Evolutionary conservation across 2,797 vertebrate genomes (phyloP).

Genomic region (Enteromius treurensis): DNA sequence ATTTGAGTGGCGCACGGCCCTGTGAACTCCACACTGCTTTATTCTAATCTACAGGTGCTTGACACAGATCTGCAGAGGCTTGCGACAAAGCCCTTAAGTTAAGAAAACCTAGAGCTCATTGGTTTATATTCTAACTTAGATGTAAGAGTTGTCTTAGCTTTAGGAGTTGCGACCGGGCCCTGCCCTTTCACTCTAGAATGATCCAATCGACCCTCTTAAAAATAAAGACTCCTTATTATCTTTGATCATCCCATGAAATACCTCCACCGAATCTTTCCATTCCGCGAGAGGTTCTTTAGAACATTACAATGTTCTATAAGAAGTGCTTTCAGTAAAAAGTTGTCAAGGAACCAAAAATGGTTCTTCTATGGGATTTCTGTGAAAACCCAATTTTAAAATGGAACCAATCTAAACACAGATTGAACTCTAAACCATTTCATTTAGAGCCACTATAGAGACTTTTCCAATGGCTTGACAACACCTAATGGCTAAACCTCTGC

Average conservation of each 20-base stretch:
- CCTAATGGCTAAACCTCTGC: neutral
- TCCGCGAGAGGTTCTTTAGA: neutral
- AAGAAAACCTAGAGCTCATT: neutral
- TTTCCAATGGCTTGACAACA: neutral
- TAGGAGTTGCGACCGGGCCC: neutral
- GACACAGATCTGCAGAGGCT: neutral
- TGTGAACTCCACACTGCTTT: neutral
- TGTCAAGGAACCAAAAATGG: neutral
- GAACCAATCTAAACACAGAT: neutral
- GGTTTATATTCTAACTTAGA: neutral
- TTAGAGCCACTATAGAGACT: neutral
- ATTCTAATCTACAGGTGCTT: neutral
- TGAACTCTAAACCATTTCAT: neutral
- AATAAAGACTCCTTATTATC: neutral
- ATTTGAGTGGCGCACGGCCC: neutral
- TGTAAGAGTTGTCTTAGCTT: neutral
- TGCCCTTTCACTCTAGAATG: neutral
- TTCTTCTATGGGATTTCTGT: neutral
- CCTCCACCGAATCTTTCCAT: neutral
- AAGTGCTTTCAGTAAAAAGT: neutral
- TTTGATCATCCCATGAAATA: neutral
- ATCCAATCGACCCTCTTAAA: neutral
- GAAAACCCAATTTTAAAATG: neutral
- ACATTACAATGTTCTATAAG: neutral
- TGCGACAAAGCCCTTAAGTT: neutral